Base-by-base conservation (phyloP, 2,113 vertebrate species). In the Megaptera novaeangliae region DNA sequence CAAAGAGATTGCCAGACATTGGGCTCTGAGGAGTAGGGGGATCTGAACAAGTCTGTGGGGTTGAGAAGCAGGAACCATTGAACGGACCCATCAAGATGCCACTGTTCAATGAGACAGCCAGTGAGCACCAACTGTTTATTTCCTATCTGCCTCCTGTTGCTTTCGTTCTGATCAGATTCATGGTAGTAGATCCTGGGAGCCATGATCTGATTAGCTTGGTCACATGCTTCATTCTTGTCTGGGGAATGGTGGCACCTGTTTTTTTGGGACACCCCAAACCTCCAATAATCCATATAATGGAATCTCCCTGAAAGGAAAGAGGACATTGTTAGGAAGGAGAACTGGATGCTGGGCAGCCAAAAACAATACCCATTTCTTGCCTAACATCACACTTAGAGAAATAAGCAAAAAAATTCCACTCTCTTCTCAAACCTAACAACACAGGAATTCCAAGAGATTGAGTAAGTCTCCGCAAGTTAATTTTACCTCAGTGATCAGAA, bases 361-460 rank as follows among this genome's bases (percentile, higher is more conserved):
- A 78, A 92, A 2, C 55, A 93, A 89, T 41, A 72, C 34, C 46
- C 36, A 55, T 10, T 55, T 44, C 64, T 41, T 82, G 2, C 2
- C 91, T 72, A 8, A 78, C 66, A 82, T 18, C 75, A 78, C 13
- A 86, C 55, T 59, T 66, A 78, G 57, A 66, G 81, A 44, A 96
- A 49, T 82, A 91, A 84, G 68, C 61, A 63, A 86, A 84, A 71
- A 44, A 84, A 83, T 59, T 61, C 66, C 66, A 77, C 68, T 83
- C 92, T 57, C 78, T 95, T 96, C 23, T 98, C 68, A n/a, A 68
- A 87, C 25, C 34, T 64, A 83, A 78, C 3, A 66, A 78, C 3
- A 66, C 39, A 83, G 17, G 49, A 14, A 27, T 97, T 96, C 88
- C 31, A 91, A 82, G n/a, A 82, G 0, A 95, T 96, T 97, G 46